phyloP scores from a whole-genome alignment of 2,888 invertebrate species.

The Coleophora deauratella region DNA sequence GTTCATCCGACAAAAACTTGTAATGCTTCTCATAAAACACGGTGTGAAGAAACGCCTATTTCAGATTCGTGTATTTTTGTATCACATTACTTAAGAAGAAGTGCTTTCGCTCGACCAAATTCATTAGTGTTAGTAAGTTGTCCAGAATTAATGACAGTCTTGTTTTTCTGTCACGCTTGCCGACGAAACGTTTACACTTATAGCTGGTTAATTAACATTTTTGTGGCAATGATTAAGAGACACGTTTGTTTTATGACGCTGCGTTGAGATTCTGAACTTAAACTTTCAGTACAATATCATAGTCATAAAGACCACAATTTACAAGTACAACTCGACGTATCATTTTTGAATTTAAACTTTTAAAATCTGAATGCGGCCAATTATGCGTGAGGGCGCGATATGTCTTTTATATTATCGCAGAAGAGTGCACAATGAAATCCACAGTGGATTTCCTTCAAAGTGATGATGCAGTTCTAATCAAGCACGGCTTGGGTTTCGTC shows the following conservation, averaged over 20 bases:
- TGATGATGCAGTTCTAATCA: slow-evolving; percentile 31
- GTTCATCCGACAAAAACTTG: neutral
- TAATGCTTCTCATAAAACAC: slow-evolving; percentile 1
- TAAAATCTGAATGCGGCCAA: no score
- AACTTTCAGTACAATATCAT: slow-evolving; percentile 10
- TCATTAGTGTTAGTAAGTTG: slow-evolving; percentile 35
- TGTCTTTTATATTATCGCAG: no score
- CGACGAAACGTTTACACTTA: slow-evolving; percentile 41
- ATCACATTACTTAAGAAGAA: neutral
- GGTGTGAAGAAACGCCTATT: slow-evolving; percentile 5
- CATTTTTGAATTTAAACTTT: no score
- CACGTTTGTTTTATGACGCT: slow-evolving; percentile 28
- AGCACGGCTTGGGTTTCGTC: slow-evolving; percentile 55
- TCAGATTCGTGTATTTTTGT: slow-evolving; percentile 4
- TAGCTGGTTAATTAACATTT: slow-evolving; percentile 45
- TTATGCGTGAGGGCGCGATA: no score
- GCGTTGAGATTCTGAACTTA: slow-evolving; percentile 17
- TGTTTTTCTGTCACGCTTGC: slow-evolving; percentile 28
- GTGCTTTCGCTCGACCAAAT: slow-evolving; percentile 23
- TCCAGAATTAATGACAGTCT: slow-evolving; percentile 43
- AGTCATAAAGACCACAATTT: no score
- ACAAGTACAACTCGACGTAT: no score
- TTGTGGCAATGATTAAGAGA: slow-evolving; percentile 29
- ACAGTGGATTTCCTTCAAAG: no score
- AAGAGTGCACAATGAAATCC: no score